phyloP scores from a whole-genome alignment of 2,113 vertebrate genomes.

The Osmerus mordax region DNA sequence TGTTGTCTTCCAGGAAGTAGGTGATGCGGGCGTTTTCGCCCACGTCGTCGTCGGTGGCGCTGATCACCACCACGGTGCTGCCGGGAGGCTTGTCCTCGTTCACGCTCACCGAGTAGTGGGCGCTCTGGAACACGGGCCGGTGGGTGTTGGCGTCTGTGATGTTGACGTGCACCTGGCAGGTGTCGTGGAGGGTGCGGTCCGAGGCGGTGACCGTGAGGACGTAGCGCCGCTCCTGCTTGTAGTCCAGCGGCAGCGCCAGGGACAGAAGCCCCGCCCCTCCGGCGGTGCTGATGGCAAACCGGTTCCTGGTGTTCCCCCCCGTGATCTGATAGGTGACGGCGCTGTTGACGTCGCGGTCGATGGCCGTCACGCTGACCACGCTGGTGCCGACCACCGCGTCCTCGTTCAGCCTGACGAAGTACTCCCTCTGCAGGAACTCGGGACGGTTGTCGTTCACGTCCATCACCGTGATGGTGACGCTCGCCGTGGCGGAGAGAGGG shows the following conservation, averaged over 20 bases:
- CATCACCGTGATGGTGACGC: conserved; percentile 93
- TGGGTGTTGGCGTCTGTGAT: conserved; percentile 98
- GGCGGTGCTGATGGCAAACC: conserved; percentile 94
- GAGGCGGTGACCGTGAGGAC: conserved; percentile 92
- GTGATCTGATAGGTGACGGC: conserved; percentile 97
- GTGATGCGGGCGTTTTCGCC: conserved; percentile 95
- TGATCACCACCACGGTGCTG: conserved; percentile 94
- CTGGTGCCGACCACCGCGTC: conserved; percentile 91
- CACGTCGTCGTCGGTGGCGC: conserved; percentile 93
- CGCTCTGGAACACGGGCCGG: conserved; percentile 93
- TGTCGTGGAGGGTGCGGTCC: conserved; percentile 92
- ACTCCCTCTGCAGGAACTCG: conserved; percentile 92
- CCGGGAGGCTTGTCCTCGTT: conserved; percentile 90
- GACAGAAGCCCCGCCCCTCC: conserved; percentile 87
- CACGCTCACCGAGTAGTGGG: conserved; percentile 92
- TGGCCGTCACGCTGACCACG: conserved; percentile 86
- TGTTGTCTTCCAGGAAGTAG: conserved; percentile 91
- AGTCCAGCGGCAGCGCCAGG: conserved; percentile 90
- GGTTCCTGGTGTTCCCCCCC: conserved; percentile 93
- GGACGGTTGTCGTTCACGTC: conserved; percentile 97
- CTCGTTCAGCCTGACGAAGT: conserved; percentile 91
- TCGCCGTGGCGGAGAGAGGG: conserved; percentile 88
- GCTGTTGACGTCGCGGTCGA: conserved; percentile 94
- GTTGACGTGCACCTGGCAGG: conserved; percentile 93
- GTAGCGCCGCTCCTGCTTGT: conserved; percentile 96